A percentile compares a stretch with the other conserved stretches of the same genome.
Evolutionary conservation across 2,888 invertebrate species (phyloP).

Genomic region (Pseudococcus jackbeardsleyi): DNA sequence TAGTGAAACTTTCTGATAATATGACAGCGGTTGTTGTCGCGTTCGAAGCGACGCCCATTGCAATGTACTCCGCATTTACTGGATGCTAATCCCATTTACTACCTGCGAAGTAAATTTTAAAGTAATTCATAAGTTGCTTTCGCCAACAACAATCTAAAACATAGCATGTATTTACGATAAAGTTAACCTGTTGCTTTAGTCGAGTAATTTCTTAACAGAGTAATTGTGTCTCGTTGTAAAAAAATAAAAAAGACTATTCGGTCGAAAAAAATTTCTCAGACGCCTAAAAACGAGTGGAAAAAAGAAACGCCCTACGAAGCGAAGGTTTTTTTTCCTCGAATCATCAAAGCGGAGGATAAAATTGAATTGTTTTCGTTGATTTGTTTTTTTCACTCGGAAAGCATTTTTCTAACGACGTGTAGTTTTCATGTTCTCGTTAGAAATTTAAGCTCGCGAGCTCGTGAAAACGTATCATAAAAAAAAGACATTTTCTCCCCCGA

Average conservation of each 20-base stretch:
- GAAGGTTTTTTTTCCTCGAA: background rate
- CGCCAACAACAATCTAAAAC: background rate
- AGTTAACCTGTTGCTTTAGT: slow-evolving; percentile 4
- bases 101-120: slow-evolving; percentile 30
- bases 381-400: slow-evolving; percentile 22
- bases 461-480: slow-evolving; percentile 27
- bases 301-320: background rate
- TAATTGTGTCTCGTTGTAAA: background rate
- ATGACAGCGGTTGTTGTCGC: slow-evolving; percentile 57
- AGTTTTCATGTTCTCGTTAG: slow-evolving; percentile 35
- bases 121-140: slow-evolving; percentile 9
- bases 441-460: slow-evolving; percentile 14
- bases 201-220: slow-evolving; percentile 18
- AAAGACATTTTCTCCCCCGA: slow-evolving; percentile 7
- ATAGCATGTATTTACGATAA: background rate
- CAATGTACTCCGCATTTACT: slow-evolving; percentile 61
- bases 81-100: slow-evolving; percentile 62
- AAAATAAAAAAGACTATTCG: background rate
- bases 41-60: slow-evolving; percentile 64
- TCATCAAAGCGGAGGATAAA: slow-evolving; percentile 18
- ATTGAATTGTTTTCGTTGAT: slow-evolving; percentile 35
- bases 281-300: background rate
- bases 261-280: background rate
- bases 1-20: slow-evolving; percentile 55
- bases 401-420: slow-evolving; percentile 34